Base-by-base conservation (phyloP, 1,140 invertebrate species). In the Idris sp. region DNA sequence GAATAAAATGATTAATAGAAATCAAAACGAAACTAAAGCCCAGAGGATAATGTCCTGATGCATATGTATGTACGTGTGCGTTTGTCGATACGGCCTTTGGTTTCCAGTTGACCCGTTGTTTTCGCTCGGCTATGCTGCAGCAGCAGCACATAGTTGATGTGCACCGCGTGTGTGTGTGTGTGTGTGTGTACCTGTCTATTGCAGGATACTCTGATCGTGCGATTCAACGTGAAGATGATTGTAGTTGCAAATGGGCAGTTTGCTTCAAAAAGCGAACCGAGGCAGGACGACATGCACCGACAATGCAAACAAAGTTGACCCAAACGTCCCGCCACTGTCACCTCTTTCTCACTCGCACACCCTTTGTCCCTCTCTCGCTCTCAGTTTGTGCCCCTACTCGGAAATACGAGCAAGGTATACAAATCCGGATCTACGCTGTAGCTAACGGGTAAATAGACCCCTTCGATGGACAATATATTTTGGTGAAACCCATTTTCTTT, bases 231-330 rank as follows among this genome's bases (percentile, higher is more conserved):
- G 77, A 79, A 82, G 81, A 85, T 85, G 84, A 86, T 85, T 86
- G 82, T 86, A 84, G 83, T 85, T 86, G 83, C 83, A 85, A 86
- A 86, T 85, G 84, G 84, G 80, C 82, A 84, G 84, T 86, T 86
- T 84, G 82, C 83, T 85, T 84, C 80, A 84, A 86, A 84, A 86
- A 84, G 79, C 79, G 78, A 76, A 69, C 76, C 59, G 31, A n/a
- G 46, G 30, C 48, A 58, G 56, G 46, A 44, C 68, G 74, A 84
- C 83, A 84, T 83, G 81, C 78, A 84, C 77, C 74, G 75, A 73
- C 80, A 85, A 79, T 81, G 79, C 82, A 86, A 85, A 85, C 84
- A 85, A 83, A 84, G 82, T 84, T 84, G 83, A 83, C 81, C 83
- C 80, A 76, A 79, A 80, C 78, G 80, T 76, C 71, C 71, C 79